phyloP scores from a whole-genome alignment of 2,797 vertebrate genomes.

The Pangasius djambal region DNA sequence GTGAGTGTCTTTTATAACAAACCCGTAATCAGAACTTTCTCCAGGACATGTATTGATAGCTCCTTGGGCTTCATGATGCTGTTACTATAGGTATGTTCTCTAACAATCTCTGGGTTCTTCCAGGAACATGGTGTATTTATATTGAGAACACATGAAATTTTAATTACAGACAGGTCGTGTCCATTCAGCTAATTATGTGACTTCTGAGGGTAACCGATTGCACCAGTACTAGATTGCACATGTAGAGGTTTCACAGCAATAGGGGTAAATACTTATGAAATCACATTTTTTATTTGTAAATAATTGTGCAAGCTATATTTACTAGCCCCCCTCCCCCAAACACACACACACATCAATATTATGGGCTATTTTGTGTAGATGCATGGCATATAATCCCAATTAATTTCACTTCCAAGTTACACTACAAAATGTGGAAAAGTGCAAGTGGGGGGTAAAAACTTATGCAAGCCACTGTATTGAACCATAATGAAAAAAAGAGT shows the following conservation, averaged over 20 bases:
- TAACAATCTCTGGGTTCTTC: neutral
- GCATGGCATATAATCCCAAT: neutral
- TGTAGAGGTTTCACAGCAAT: neutral
- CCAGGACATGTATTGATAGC: neutral
- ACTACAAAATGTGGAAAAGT: neutral
- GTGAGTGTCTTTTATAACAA: neutral
- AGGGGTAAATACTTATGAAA: neutral
- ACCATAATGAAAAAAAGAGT: slow-evolving; percentile 56
- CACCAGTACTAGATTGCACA: neutral
- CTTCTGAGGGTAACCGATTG: neutral
- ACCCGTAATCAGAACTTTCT: neutral
- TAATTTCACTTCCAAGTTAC: neutral
- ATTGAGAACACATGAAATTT: neutral
- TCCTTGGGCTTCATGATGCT: neutral
- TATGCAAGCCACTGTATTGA: neutral
- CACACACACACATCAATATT: too few species aligned
- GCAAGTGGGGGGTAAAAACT: neutral
- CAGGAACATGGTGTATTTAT: neutral
- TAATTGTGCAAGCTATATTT: neutral
- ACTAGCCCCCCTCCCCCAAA: too few species aligned
- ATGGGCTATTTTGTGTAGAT: neutral
- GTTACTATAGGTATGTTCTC: too few species aligned
- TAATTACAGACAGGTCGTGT: neutral
- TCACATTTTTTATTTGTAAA: neutral
- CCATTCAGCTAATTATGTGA: neutral